Conservation (phyloP, 2,888 invertebrate species). For the Apodemia duryi region DNA sequence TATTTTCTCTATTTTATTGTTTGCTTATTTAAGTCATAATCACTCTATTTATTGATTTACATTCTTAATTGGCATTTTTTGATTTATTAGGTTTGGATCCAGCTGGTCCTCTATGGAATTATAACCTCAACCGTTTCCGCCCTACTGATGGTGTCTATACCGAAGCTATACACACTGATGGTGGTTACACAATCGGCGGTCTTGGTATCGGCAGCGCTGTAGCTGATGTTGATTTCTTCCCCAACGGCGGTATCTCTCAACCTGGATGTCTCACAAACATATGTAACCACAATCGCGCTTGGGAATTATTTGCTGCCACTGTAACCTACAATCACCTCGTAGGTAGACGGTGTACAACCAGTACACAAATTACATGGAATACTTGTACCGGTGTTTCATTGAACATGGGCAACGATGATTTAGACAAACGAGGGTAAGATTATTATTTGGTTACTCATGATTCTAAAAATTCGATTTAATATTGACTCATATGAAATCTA, state of each 20-base stretch:
- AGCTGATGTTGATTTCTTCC: slow-evolving; percentile 77
- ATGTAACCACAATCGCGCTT: slow-evolving; percentile 49
- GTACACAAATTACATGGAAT: slow-evolving; percentile 37
- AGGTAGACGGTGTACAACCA: slow-evolving; percentile 37
- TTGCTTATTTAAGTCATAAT: too few relatives aligned
- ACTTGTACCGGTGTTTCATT: slow-evolving; percentile 38
- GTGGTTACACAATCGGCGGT: background rate
- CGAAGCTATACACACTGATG: slow-evolving; percentile 39
- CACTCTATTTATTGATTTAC: background rate
- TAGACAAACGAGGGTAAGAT: slow-evolving; percentile 44
- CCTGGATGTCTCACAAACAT: slow-evolving; percentile 42
- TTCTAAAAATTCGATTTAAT: too few relatives aligned
- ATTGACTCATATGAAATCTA: too few relatives aligned
- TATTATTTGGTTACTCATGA: background rate
- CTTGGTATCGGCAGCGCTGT: slow-evolving; percentile 56
- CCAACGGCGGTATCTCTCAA: slow-evolving; percentile 65
- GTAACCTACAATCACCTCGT: slow-evolving; percentile 41
- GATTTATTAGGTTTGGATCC: slow-evolving; percentile 54
- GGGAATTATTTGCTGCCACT: slow-evolving; percentile 44
- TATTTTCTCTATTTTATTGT: too few relatives aligned
- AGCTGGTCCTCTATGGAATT: slow-evolving; percentile 55
- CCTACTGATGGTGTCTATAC: slow-evolving; percentile 54
- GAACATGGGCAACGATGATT: slow-evolving; percentile 44
- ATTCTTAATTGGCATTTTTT: too few relatives aligned
- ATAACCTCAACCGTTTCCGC: slow-evolving; percentile 40